Evolutionary conservation across 2,797 vertebrate genomes (phyloP), one percentile per base, ranked within the genome.

Genomic region (Pygocentrus nattereri): DNA sequence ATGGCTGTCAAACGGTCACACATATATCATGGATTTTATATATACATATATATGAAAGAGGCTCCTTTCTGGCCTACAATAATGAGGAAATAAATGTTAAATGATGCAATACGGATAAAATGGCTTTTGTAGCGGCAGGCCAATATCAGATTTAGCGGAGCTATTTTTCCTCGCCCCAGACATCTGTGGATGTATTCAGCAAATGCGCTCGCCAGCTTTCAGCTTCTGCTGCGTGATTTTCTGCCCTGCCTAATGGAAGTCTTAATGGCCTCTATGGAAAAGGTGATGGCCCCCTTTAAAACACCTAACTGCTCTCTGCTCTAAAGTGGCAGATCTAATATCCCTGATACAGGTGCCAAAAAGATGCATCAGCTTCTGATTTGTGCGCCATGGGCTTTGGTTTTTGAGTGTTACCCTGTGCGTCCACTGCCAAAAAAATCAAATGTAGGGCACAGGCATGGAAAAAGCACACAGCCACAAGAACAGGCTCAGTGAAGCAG

Each of bases 51-150:
- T 27, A 23, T 64, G 34, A 31, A 62, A 27, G 44, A 50, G 23
- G 58, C 31, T 70, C 59, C 38, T 79, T 31, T 84, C 67, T 49
- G 62, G 31, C 56, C 19, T 23, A 16, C 62, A 8, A 70, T 75
- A 73, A 82, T 65, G 25, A 71, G 54, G 49, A 69, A 64, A 76
- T 76, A 79, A 62, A 78, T 38, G 82, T 69, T 71, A 76, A 85
- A 79, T 82, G 59, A 81, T 76, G 74, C 78, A 84, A 76, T 44
- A 25, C 27, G 21, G 59, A 82, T 80, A 72, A 70, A 81, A 83
- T 77, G 59, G 74, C 69, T 56, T 44, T 80, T 47, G 65, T 64
- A 75, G 47, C 49, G 0, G 44, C 77, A 56, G 73, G 62, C 34
- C 49, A 71, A 61, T 82, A 68, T 81, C 34, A 69, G 49, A 74